Percentiles rank a stretch among this genome's conserved stretches.
phyloP scores from a whole-genome alignment of 2,888 invertebrate genomes.

The Pheosia tremula region DNA sequence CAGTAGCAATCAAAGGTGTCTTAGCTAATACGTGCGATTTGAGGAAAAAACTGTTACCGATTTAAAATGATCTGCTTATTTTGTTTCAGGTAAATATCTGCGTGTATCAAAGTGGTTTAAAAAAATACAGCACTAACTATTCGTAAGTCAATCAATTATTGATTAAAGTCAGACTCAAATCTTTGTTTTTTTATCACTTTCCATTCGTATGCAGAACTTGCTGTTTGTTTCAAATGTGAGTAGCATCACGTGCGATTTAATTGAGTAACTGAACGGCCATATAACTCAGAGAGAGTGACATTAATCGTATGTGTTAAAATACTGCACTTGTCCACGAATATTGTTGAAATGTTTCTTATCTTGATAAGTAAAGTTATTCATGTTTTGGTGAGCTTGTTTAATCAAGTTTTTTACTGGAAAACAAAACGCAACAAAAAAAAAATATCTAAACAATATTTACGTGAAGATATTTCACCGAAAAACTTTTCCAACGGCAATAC shows the following conservation, averaged over 20 bases:
- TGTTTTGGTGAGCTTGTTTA: not conserved
- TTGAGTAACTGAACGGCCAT: not conserved
- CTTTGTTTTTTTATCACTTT: not conserved
- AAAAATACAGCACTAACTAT: not conserved
- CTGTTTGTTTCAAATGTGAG: not conserved
- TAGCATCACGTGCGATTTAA: not conserved
- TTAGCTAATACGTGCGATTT: not conserved
- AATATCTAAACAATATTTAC: too few relatives aligned
- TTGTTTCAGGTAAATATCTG: slow-evolving; percentile 24
- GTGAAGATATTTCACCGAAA: too few relatives aligned
- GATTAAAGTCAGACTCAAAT: not conserved
- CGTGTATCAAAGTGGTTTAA: slow-evolving; percentile 3
- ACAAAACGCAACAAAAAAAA: too few relatives aligned
- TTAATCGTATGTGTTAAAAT: not conserved
- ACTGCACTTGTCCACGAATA: not conserved
- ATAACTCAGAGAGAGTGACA: not conserved
- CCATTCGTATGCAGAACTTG: not conserved
- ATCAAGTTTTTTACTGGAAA: not conserved
- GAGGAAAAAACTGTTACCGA: not conserved
- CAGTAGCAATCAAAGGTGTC: too few relatives aligned
- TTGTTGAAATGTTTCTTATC: not conserved
- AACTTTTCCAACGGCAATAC: too few relatives aligned
- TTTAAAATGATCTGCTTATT: slow-evolving; percentile 4
- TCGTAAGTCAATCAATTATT: slow-evolving; percentile 5
- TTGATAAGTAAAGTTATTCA: not conserved